These are phyloP conservation scores for Gnathonemus echidnorhynchus DNA, from an alignment of 2,113 vertebrate species.

Conservation along the genomic window DNA sequence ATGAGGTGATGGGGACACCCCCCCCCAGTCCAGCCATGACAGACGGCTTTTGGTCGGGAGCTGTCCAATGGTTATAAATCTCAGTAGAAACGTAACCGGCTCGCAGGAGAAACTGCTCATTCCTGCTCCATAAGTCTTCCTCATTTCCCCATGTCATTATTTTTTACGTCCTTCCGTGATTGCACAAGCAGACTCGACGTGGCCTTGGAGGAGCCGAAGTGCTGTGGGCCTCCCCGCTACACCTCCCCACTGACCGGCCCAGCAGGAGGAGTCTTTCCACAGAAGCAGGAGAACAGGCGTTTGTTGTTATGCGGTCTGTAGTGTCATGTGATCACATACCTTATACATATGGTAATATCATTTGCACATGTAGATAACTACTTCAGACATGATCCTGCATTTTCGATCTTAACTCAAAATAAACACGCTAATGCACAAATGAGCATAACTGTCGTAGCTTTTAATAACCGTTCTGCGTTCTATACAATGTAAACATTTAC, in stretches of 20 bases:
- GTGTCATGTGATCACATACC: background rate
- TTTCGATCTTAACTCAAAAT: background rate
- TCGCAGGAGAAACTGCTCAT: conserved; percentile 58
- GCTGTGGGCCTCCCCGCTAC: conserved; percentile 26
- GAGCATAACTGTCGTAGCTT: background rate
- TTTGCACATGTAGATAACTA: background rate
- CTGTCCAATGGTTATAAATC: conserved; percentile 52
- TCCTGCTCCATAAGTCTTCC: conserved; percentile 54
- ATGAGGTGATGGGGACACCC: conserved; percentile 36
- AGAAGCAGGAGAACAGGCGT: background rate
- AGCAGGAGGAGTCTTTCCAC: background rate
- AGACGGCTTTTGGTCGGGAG: conserved; percentile 41
- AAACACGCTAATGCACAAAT: background rate
- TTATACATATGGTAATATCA: background rate
- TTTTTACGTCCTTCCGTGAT: conserved; percentile 58
- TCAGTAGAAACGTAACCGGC: conserved; percentile 54
- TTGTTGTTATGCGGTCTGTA: background rate
- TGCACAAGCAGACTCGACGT: conserved; percentile 53
- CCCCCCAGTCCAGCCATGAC: conserved; percentile 32
- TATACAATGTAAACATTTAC: background rate
- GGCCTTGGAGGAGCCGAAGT: conserved; percentile 54
- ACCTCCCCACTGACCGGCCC: background rate
- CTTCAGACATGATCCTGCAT: background rate
- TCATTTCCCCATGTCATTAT: conserved; percentile 46
- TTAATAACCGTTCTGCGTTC: background rate